A percentile compares a stretch with the other conserved stretches of the same genome.
These are phyloP conservation scores for Gymnocheta viridis DNA, from an alignment of 2,888 invertebrate species.

Conservation along the genomic window DNA sequence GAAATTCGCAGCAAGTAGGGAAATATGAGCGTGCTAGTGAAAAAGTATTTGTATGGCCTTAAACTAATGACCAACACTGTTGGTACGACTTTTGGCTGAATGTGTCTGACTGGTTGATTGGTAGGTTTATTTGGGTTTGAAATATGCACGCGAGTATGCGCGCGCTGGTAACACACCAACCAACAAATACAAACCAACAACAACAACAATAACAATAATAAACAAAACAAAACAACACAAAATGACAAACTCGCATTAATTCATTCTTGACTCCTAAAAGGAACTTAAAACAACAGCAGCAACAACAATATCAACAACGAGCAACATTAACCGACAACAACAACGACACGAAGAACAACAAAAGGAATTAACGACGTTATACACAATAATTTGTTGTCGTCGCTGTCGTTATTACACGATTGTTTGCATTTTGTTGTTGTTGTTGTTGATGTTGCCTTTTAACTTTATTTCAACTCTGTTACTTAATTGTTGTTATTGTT, in stretches of 20 bases:
- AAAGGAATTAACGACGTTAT: slow-evolving; percentile 60
- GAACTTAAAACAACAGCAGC: slow-evolving; percentile 48
- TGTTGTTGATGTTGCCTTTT: slow-evolving; percentile 38
- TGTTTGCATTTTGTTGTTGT: slow-evolving; percentile 42
- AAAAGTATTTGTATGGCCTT: not conserved
- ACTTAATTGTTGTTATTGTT: slow-evolving; percentile 33
- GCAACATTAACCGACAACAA: slow-evolving; percentile 42
- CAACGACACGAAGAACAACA: slow-evolving; percentile 24
- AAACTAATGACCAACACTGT: slow-evolving; percentile 6
- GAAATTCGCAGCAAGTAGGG: too few species aligned
- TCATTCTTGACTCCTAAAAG: slow-evolving; percentile 54
- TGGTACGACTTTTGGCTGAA: slow-evolving; percentile 46
- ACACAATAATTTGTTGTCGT: slow-evolving; percentile 69
- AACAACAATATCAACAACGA: slow-evolving; percentile 49
- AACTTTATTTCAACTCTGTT: slow-evolving; percentile 26
- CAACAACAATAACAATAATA: slow-evolving; percentile 8
- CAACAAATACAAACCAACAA: slow-evolving; percentile 32
- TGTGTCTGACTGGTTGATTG: slow-evolving; percentile 61
- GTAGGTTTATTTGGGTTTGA: slow-evolving; percentile 63
- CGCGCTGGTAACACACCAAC: slow-evolving; percentile 56
- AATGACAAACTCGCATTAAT: slow-evolving; percentile 54
- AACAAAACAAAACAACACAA: slow-evolving; percentile 48
- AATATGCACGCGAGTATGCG: slow-evolving; percentile 65
- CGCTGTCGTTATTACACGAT: slow-evolving; percentile 69
- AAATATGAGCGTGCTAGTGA: too few species aligned